Evolutionary conservation across 2,888 invertebrate species (phyloP).

Genomic region (Plagodis dolabraria): DNA sequence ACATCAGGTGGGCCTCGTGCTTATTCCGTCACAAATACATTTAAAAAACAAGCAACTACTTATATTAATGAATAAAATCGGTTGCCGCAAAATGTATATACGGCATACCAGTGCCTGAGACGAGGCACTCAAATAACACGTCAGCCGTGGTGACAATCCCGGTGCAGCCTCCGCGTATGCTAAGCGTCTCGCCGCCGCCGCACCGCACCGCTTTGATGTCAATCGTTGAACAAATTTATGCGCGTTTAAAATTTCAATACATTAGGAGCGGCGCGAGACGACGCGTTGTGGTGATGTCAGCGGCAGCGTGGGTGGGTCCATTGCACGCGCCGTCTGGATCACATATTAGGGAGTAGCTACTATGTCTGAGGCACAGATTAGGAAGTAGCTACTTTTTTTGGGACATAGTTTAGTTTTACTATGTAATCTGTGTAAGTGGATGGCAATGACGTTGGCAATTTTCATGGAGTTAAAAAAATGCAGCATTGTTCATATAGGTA

Average conservation of each 20-base stretch:
- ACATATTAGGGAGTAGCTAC: too few relatives aligned
- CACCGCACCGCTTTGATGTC: slow-evolving; percentile 51
- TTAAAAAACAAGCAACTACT: too few relatives aligned
- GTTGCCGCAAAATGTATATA: neutral
- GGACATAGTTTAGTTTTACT: too few relatives aligned
- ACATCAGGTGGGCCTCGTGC: too few relatives aligned
- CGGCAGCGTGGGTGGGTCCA: slow-evolving; percentile 50
- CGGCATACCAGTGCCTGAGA: neutral
- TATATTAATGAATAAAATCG: too few relatives aligned
- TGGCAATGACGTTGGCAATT: neutral
- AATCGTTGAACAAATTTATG: slow-evolving; percentile 66
- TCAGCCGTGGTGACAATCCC: slow-evolving; percentile 22
- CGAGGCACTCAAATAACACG: slow-evolving; percentile 15
- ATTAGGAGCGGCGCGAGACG: slow-evolving; percentile 57
- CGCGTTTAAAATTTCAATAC: slow-evolving; percentile 70
- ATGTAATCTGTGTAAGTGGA: neutral
- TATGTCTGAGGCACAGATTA: too few relatives aligned
- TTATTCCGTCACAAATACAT: too few relatives aligned
- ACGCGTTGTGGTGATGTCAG: slow-evolving; percentile 63
- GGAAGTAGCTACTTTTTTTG: too few relatives aligned
- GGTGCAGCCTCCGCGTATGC: slow-evolving; percentile 56
- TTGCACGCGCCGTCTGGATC: slow-evolving; percentile 12
- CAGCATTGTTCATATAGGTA: too few relatives aligned
- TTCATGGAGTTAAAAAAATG: too few relatives aligned
- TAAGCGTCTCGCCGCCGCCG: slow-evolving; percentile 46